Percentiles rank a stretch among this genome's conserved stretches.
These are phyloP conservation scores for Leptonema lineaticorne DNA, from an alignment of 1,140 invertebrate species.

Conservation along the genomic window DNA sequence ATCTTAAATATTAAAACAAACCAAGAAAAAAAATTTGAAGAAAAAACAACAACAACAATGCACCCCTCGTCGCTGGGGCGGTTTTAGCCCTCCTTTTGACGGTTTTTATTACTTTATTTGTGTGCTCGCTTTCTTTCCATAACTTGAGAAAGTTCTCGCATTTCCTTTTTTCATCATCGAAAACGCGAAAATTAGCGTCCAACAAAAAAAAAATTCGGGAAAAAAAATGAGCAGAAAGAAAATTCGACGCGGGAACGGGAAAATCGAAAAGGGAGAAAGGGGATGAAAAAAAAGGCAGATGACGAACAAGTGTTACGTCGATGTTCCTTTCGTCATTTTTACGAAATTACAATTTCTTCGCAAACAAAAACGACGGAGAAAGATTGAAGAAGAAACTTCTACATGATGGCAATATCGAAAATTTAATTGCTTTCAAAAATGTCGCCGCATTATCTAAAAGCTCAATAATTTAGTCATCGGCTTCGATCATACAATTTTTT, in stretches of 20 bases:
- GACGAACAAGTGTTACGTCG: conserved; percentile 3
- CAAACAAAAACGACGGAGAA: no score
- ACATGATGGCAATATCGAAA: neutral
- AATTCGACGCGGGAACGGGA: no score
- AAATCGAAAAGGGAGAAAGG: no score
- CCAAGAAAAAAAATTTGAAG: neutral
- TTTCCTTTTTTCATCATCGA: conserved; percentile 4
- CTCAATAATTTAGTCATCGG: no score
- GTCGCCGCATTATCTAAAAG: neutral
- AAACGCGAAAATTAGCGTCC: conserved; percentile 14
- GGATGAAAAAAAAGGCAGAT: no score
- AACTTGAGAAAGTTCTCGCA: neutral
- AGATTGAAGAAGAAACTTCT: no score
- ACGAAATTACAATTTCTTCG: neutral
- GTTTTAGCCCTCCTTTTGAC: conserved; percentile 2
- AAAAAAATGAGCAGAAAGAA: neutral
- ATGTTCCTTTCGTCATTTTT: neutral
- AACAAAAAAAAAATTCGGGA: neutral
- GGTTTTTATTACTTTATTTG: conserved; percentile 14
- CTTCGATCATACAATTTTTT: no score
- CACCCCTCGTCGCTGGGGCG: neutral
- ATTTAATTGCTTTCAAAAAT: no score
- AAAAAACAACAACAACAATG: conserved; percentile 12
- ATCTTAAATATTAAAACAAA: conserved; percentile 2
- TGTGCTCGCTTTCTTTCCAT: neutral